These are phyloP conservation scores for Drosophila mimetica DNA, from an alignment of 2,888 invertebrate species.

Conservation along the genomic window DNA sequence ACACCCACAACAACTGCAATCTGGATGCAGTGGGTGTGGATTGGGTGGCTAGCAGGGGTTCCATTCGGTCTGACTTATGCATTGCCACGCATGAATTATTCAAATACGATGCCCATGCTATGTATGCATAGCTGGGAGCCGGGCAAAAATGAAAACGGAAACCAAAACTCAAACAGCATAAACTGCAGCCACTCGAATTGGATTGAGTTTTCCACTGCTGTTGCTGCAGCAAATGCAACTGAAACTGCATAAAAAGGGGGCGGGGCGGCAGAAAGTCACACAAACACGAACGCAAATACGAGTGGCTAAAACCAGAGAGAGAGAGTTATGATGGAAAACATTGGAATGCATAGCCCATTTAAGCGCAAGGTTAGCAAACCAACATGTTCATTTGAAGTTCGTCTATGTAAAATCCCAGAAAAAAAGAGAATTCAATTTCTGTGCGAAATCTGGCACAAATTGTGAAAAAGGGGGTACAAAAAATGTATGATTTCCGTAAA, in stretches of 20 bases:
- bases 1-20: constrained; percentile 21
- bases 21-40: constrained; percentile 8
- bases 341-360: constrained; percentile 32
- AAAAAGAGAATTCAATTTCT: constrained; percentile 23
- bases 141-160: constrained; percentile 42
- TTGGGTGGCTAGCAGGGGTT: constrained; percentile 1
- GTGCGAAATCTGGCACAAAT: constrained; percentile 21
- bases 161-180: constrained; percentile 62
- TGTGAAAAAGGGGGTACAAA: neutral
- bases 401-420: neutral
- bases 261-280: constrained; percentile 12
- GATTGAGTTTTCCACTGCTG: constrained; percentile 39
- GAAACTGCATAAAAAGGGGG: constrained; percentile 29
- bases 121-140: constrained; percentile 46
- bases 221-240: constrained; percentile 31
- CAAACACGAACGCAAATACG: constrained; percentile 4
- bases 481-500: constrained; percentile 10
- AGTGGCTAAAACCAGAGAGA: constrained; percentile 17
- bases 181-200: constrained; percentile 49
- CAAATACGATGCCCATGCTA: constrained; percentile 61
- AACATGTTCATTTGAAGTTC: constrained; percentile 20
- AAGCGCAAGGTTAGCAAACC: constrained; percentile 10
- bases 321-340: constrained; percentile 30
- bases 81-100: constrained; percentile 76
- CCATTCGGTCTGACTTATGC: constrained; percentile 64